These are phyloP conservation scores for Periophthalmus magnuspinnatus DNA, from an alignment of 2,797 vertebrate species.

Conservation along the genomic window DNA sequence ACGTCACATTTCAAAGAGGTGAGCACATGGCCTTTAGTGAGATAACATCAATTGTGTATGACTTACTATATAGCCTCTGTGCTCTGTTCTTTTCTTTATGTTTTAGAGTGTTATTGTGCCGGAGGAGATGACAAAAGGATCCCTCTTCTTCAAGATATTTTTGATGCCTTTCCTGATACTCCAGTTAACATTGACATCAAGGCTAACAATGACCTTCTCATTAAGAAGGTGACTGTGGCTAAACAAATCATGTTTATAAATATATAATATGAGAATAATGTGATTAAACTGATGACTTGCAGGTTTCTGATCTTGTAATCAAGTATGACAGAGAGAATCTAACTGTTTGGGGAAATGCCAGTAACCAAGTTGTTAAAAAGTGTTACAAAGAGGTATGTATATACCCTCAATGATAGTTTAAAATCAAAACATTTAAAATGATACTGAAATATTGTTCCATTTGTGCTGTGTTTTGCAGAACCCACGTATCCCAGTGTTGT, in stretches of 20 bases:
- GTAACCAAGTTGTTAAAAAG: slow-evolving; percentile 88
- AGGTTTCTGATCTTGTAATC: slow-evolving; percentile 92
- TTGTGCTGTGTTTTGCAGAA: slow-evolving; percentile 79
- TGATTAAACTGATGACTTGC: slow-evolving; percentile 20
- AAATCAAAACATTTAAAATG: background rate
- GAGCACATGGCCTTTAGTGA: slow-evolving; percentile 37
- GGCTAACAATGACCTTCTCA: slow-evolving; percentile 87
- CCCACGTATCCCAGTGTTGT: slow-evolving; percentile 88
- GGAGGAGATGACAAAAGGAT: slow-evolving; percentile 90
- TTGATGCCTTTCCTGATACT: slow-evolving; percentile 93
- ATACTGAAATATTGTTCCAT: background rate
- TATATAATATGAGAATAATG: background rate
- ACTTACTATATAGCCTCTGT: no score
- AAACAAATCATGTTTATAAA: background rate
- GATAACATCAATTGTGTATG: no score
- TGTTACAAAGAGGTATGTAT: slow-evolving; percentile 89
- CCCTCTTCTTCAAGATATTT: slow-evolving; percentile 91
- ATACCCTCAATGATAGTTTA: background rate
- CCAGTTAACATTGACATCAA: slow-evolving; percentile 98
- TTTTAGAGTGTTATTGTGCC: slow-evolving; percentile 86
- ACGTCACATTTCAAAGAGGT: slow-evolving; percentile 95
- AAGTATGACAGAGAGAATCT: slow-evolving; percentile 87
- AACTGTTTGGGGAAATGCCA: slow-evolving; percentile 96
- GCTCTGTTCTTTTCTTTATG: slow-evolving; percentile 38
- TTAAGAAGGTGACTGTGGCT: slow-evolving; percentile 84